Evolutionary conservation across 2,888 invertebrate species (phyloP).

Genomic region (Hypolimnas misippus): DNA sequence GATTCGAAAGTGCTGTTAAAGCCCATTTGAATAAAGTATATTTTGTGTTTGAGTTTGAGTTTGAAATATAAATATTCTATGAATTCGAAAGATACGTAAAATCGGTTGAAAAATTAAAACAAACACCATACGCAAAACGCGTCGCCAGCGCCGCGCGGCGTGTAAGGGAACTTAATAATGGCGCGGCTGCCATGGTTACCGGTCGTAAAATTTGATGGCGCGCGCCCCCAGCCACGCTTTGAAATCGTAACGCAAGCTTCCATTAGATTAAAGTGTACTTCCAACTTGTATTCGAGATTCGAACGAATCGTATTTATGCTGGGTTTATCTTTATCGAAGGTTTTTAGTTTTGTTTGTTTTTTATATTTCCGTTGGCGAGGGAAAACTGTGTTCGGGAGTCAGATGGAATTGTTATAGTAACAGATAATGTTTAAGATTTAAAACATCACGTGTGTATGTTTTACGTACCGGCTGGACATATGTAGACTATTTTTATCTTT

Average conservation of each 20-base stretch:
- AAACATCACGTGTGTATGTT: no score
- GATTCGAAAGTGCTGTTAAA: no score
- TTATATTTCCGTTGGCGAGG: background rate
- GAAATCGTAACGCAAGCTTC: conserved; percentile 52
- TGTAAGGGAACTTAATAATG: conserved; percentile 58
- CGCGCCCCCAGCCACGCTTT: conserved; percentile 59
- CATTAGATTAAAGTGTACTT: conserved; percentile 48
- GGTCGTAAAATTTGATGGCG: conserved; percentile 79
- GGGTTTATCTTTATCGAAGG: conserved; percentile 21
- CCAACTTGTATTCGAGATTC: conserved; percentile 37
- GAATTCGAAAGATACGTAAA: background rate
- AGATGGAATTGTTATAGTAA: background rate
- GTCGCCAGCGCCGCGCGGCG: conserved; percentile 40
- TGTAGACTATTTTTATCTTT: no score
- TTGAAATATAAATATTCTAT: no score
- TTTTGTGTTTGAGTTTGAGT: no score
- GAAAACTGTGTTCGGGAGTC: no score
- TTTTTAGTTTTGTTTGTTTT: conserved; percentile 3
- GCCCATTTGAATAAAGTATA: no score
- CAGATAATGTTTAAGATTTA: no score
- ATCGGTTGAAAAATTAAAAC: background rate
- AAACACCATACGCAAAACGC: conserved; percentile 13
- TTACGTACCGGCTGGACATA: no score
- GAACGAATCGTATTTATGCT: conserved; percentile 22
- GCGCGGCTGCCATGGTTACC: conserved; percentile 71